Evolutionary conservation across 2,113 vertebrate species (phyloP).

Genomic region (Antechinus flavipes): DNA sequence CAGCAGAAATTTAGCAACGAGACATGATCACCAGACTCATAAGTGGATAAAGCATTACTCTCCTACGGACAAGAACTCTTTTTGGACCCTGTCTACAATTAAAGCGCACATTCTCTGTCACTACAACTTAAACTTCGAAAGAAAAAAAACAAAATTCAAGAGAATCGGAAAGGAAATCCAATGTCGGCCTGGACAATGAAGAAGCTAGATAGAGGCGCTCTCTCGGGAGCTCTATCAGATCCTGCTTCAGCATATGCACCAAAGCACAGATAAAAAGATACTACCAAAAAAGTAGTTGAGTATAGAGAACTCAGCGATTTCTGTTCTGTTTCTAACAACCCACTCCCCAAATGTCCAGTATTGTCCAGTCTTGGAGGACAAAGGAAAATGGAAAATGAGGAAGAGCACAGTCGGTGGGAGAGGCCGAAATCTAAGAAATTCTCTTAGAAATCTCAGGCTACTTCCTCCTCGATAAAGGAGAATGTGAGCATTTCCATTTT

Average conservation of each 20-base stretch:
- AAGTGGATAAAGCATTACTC: constrained; percentile 49
- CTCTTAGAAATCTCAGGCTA: constrained; percentile 47
- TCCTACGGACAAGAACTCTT: constrained; percentile 15
- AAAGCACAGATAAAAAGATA: constrained; percentile 16
- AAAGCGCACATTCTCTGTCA: constrained; percentile 79
- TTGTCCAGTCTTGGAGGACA: neutral
- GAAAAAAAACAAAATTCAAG: constrained; percentile 74
- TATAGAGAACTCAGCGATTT: neutral
- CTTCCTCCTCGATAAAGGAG: constrained; percentile 54
- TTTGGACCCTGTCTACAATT: constrained; percentile 55
- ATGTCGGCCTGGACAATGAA: constrained; percentile 77
- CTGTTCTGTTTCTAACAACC: neutral
- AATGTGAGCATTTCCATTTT: constrained; percentile 15
- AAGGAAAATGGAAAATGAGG: neutral
- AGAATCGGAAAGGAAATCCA: constrained; percentile 69
- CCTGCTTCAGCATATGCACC: constrained; percentile 53
- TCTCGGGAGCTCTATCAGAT: constrained; percentile 43
- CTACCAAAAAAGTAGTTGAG: constrained; percentile 26
- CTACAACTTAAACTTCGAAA: constrained; percentile 77
- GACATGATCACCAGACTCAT: constrained; percentile 69
- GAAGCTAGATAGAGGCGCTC: constrained; percentile 77
- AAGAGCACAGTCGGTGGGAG: neutral
- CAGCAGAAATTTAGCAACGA: constrained; percentile 59
- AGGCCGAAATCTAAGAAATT: constrained; percentile 16
- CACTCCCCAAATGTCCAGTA: neutral